A percentile compares a stretch with the other conserved stretches of the same genome.
Conservation (phyloP, 2,113 vertebrate species). For the Mesoclemmys tuberculata region DNA sequence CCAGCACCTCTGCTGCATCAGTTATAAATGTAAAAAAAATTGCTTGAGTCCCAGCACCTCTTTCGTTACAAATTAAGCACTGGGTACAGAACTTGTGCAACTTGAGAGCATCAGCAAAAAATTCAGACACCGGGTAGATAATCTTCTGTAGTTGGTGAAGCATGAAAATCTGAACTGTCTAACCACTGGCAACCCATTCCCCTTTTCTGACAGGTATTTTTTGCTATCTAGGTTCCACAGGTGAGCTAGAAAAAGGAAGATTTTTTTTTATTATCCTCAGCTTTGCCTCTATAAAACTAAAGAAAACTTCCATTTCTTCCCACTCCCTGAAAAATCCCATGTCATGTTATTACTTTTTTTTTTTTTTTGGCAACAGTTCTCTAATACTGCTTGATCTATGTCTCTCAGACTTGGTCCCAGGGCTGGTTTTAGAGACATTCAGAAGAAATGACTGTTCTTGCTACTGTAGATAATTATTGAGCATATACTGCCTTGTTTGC, state of each 20-base stretch:
- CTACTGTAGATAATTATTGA: slow-evolving; percentile 26
- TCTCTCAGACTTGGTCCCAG: background rate
- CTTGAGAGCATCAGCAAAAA: background rate
- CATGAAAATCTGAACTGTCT: background rate
- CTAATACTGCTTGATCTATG: background rate
- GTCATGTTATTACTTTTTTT: background rate
- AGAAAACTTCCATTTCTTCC: background rate
- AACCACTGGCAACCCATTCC: background rate
- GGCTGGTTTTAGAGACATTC: background rate
- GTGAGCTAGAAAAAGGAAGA: background rate
- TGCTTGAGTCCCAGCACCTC: background rate
- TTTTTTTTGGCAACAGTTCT: background rate
- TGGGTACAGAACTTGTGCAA: background rate
- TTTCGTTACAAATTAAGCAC: background rate
- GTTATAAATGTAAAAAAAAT: too few species aligned
- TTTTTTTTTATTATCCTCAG: background rate
- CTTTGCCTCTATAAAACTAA: background rate
- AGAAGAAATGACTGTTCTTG: slow-evolving; percentile 40
- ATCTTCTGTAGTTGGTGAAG: background rate
- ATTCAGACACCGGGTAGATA: background rate
- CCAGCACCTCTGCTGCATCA: too few species aligned
- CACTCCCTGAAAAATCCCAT: background rate
- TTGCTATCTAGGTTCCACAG: background rate
- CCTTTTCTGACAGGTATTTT: background rate
- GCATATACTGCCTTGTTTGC: slow-evolving; percentile 35